A percentile compares a stretch with the other conserved stretches of the same genome.
Evolutionary conservation across 2,888 invertebrate species (phyloP).

Genomic region (Rutpela maculata): DNA sequence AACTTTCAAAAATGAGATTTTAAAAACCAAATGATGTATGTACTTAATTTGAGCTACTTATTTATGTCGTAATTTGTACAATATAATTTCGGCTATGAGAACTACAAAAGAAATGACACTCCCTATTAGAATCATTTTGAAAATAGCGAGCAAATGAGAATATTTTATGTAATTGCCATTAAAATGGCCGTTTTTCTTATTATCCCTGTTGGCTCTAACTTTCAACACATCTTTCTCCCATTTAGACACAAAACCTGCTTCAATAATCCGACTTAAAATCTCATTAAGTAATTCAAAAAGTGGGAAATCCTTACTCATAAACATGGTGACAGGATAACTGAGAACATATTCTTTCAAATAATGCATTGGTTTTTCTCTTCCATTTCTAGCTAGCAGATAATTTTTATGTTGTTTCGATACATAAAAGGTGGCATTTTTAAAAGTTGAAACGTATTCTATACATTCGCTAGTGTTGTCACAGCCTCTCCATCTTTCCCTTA

Average conservation of each 20-base stretch:
- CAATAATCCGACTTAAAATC: neutral
- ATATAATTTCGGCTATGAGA: neutral
- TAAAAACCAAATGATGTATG: too few relatives aligned
- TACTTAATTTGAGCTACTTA: too few relatives aligned
- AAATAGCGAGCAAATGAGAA: neutral
- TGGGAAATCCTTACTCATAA: slow-evolving; percentile 8
- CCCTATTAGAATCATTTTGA: neutral
- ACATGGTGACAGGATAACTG: neutral
- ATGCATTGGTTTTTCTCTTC: neutral
- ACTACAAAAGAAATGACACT: neutral
- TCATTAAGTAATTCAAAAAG: neutral
- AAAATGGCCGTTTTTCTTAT: neutral
- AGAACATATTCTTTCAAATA: neutral
- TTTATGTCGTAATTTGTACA: neutral
- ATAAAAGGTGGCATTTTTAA: neutral
- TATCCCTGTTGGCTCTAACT: neutral
- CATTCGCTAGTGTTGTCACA: neutral
- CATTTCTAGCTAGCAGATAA: neutral
- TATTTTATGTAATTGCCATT: neutral
- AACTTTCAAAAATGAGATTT: too few relatives aligned
- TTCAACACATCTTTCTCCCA: neutral
- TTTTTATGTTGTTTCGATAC: neutral
- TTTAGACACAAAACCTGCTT: neutral
- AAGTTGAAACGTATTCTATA: neutral
- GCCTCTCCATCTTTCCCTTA: neutral